Percentiles rank a stretch among this genome's conserved stretches.
phyloP scores from a whole-genome alignment of 1,140 invertebrate species.

The Riptortus pedestris region DNA sequence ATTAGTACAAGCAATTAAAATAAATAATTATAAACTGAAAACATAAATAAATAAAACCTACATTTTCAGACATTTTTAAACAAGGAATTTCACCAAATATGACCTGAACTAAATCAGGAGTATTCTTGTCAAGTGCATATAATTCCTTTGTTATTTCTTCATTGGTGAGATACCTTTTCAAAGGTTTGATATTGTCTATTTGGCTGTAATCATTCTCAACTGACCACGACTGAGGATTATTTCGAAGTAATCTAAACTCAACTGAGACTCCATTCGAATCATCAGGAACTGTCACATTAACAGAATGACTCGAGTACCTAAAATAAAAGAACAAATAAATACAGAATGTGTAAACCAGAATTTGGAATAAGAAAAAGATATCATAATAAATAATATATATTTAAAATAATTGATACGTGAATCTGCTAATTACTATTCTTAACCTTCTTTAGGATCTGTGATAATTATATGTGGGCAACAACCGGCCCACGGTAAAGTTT shows the following conservation, averaged over 20 bases:
- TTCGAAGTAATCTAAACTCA: constrained; percentile 70
- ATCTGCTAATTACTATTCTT: no score
- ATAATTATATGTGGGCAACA: no score
- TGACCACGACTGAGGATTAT: constrained; percentile 68
- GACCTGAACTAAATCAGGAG: constrained; percentile 51
- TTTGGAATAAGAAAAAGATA: background rate
- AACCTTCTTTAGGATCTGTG: no score
- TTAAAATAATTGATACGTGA: no score
- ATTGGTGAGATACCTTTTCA: constrained; percentile 48
- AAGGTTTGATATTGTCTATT: constrained; percentile 41
- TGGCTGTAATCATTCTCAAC: constrained; percentile 59
- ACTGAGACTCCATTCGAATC: constrained; percentile 44
- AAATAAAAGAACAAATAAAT: constrained; percentile 29
- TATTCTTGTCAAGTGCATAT: constrained; percentile 51
- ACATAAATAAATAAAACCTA: background rate
- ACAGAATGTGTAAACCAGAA: background rate
- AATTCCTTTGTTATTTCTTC: constrained; percentile 50
- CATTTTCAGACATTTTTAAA: constrained; percentile 14
- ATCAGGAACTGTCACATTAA: constrained; percentile 50
- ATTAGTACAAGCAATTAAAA: no score
- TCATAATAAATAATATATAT: no score
- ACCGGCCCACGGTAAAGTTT: no score
- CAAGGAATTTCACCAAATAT: background rate
- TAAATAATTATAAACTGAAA: no score
- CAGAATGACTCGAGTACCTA: constrained; percentile 54